Evolutionary conservation across 2,797 vertebrate species (phyloP).

Genomic region (Xenopus petersii): DNA sequence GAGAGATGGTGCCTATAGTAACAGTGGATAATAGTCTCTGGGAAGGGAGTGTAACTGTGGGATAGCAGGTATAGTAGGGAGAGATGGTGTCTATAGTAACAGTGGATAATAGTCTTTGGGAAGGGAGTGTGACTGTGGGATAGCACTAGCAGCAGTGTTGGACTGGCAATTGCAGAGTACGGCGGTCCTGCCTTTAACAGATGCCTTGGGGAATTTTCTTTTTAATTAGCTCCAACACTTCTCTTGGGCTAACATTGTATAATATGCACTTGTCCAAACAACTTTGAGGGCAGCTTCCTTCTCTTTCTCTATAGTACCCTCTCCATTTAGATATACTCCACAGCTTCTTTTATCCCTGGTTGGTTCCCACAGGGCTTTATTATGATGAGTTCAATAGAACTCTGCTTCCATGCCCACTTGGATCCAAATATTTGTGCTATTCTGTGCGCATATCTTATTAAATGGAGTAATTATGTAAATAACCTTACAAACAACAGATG

Average conservation of each 20-base stretch:
- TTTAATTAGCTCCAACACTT: not conserved
- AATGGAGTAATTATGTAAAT: conserved; percentile 55
- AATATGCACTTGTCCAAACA: conserved; percentile 11
- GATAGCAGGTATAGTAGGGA: too few species aligned
- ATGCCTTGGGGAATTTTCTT: not conserved
- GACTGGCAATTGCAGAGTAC: not conserved
- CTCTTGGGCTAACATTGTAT: conserved; percentile 13
- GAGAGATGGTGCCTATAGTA: too few species aligned
- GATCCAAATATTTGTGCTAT: conserved; percentile 68
- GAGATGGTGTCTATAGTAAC: too few species aligned
- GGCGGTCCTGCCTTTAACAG: not conserved
- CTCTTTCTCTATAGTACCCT: conserved; percentile 32
- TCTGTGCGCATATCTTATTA: conserved; percentile 58
- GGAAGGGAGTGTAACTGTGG: too few species aligned
- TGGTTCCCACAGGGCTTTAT: conserved; percentile 65
- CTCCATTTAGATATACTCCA: conserved; percentile 46
- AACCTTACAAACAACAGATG: conserved; percentile 38
- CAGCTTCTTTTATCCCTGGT: conserved; percentile 56
- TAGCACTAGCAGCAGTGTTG: too few species aligned
- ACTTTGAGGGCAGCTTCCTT: not conserved
- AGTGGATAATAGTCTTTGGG: too few species aligned
- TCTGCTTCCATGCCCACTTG: conserved; percentile 57
- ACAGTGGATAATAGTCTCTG: too few species aligned
- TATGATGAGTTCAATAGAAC: conserved; percentile 58
- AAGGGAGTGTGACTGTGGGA: too few species aligned